phyloP scores from a whole-genome alignment of 1,140 invertebrate species.

The Tetramorium alpestre region DNA sequence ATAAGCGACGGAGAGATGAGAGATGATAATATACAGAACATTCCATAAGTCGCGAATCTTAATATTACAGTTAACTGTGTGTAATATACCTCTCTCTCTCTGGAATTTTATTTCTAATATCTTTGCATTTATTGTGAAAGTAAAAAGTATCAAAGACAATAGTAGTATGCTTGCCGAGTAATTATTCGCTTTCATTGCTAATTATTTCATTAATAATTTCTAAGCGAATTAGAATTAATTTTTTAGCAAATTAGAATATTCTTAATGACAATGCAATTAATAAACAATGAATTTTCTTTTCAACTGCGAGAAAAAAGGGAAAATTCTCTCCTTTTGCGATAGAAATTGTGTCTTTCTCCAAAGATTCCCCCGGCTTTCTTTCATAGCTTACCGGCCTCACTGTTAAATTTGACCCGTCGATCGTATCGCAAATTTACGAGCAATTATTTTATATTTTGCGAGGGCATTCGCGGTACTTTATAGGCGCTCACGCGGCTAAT shows the following conservation, averaged over 20 bases:
- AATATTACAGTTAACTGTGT: background rate
- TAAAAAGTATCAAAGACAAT: background rate
- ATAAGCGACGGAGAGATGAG: background rate
- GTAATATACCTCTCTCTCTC: background rate
- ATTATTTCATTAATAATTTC: background rate
- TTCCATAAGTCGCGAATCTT: background rate
- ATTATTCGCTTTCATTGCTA: background rate
- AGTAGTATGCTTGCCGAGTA: background rate
- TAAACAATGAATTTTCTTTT: background rate
- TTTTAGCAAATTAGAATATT: background rate
- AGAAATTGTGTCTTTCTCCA: background rate
- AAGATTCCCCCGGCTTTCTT: background rate
- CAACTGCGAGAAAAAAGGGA: background rate
- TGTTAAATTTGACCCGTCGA: background rate
- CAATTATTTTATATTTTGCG: conserved; percentile 48
- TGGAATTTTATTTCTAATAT: too few species aligned
- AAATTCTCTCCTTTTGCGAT: background rate
- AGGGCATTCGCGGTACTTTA: conserved; percentile 30
- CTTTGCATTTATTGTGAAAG: background rate
- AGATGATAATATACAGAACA: background rate
- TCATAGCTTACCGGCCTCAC: background rate
- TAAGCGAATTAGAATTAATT: background rate
- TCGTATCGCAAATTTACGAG: conserved; percentile 28
- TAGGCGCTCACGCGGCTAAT: conserved; percentile 46
- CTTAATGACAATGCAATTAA: background rate